phyloP scores from a whole-genome alignment of 2,888 invertebrate genomes.

The Homarus gammarus region DNA sequence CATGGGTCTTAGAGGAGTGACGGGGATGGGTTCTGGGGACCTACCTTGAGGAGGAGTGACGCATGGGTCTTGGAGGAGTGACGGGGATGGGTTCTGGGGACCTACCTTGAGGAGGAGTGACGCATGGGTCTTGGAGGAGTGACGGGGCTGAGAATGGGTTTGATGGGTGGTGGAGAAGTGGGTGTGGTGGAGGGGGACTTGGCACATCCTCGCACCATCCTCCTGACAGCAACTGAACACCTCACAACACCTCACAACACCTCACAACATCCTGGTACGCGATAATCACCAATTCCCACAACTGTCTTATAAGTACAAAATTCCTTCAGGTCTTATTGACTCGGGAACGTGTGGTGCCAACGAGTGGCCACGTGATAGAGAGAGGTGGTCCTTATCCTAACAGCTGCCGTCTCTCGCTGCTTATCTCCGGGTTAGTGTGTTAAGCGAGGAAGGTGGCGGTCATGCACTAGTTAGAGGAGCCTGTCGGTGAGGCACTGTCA shows the following conservation, averaged over 20 bases:
- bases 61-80: no score
- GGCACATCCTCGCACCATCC: constrained; percentile 31
- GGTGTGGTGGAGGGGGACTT: constrained; percentile 37
- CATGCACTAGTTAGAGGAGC: not conserved
- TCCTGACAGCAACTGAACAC: not conserved
- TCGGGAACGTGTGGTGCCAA: no score
- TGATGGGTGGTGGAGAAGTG: constrained; percentile 34
- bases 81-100: no score
- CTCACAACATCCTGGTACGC: not conserved
- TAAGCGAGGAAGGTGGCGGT: not conserved
- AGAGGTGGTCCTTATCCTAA: no score
- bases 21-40: no score
- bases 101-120: not conserved
- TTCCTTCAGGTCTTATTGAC: no score
- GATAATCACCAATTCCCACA: not conserved
- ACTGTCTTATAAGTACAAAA: no score
- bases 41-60: no score
- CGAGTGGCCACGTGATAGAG: not conserved
- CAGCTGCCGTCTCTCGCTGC: no score
- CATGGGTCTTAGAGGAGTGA: no score
- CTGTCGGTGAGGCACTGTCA: no score
- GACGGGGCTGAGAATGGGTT: constrained; percentile 26
- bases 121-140: no score
- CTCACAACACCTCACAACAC: not conserved
- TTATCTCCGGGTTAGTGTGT: not conserved